phyloP scores from a whole-genome alignment of 2,797 vertebrate genomes.

The Danio aesculapii region DNA sequence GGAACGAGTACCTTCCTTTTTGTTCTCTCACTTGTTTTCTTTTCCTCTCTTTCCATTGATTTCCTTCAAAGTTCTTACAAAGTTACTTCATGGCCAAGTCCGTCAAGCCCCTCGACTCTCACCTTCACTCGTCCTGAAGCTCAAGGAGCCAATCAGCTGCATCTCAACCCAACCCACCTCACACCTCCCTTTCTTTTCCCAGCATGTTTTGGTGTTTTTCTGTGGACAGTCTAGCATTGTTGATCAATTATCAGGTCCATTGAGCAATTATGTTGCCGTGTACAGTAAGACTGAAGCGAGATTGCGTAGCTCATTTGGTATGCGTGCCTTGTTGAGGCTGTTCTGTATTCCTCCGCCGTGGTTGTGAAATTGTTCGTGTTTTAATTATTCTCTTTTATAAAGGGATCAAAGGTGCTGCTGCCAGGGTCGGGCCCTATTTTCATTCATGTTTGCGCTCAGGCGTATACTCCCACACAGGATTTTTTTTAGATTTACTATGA shows the following conservation, averaged over 20 bases:
- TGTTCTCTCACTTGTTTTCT: not conserved
- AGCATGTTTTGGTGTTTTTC: constrained; percentile 56
- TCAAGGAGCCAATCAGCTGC: not conserved
- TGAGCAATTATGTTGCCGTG: constrained; percentile 61
- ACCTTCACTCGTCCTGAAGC: constrained; percentile 11
- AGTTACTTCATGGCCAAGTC: not conserved
- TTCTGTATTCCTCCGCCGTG: constrained; percentile 75
- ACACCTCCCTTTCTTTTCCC: constrained; percentile 40
- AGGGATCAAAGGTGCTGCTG: constrained; percentile 81
- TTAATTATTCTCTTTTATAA: constrained; percentile 87
- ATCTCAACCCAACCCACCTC: not conserved
- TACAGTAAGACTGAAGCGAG: constrained; percentile 48
- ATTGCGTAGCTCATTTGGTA: constrained; percentile 62
- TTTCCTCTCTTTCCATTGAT: not conserved
- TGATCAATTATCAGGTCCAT: constrained; percentile 60
- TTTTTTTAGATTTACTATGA: constrained; percentile 52
- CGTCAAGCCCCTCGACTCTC: not conserved
- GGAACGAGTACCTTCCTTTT: not conserved
- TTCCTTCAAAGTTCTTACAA: not conserved
- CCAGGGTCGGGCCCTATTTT: constrained; percentile 70
- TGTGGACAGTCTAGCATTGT: constrained; percentile 55
- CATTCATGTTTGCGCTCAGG: constrained; percentile 67
- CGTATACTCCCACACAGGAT: constrained; percentile 28
- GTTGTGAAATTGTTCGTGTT: constrained; percentile 79
- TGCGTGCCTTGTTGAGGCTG: constrained; percentile 65